Percentiles rank a stretch among this genome's conserved stretches.
Conservation (phyloP, 2,888 invertebrate genomes). For the Mantis religiosa region DNA sequence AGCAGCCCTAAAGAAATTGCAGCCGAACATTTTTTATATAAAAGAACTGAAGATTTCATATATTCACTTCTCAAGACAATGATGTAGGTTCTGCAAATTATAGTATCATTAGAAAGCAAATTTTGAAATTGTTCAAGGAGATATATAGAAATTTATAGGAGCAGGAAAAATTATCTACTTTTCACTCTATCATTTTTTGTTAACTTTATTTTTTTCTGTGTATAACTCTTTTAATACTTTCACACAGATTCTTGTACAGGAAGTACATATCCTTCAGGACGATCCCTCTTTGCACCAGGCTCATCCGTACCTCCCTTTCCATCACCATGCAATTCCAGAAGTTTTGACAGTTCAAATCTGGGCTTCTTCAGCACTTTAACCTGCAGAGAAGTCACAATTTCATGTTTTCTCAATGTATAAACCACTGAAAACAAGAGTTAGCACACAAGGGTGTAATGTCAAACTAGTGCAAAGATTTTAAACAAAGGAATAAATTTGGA, state of each 20-base stretch:
- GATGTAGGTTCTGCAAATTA: no score
- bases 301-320: constrained; percentile 55
- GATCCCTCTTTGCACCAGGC: constrained; percentile 77
- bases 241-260: constrained; percentile 75
- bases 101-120: no score
- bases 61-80: no score
- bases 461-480: no score
- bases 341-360: constrained; percentile 91
- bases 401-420: background rate
- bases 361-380: constrained; percentile 99
- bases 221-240: background rate
- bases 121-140: background rate
- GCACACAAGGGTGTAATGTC: no score
- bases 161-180: background rate
- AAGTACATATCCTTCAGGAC: constrained; percentile 96
- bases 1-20: no score
- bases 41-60: no score
- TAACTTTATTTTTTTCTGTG: background rate
- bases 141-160: background rate
- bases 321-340: constrained; percentile 94
- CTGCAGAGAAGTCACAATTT: constrained; percentile 43
- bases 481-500: no score
- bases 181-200: background rate
- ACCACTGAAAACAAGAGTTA: no score
- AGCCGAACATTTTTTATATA: no score